These are phyloP conservation scores for Paedocypris micromegethes DNA, from an alignment of 2,797 vertebrate species.

Conservation along the genomic window DNA sequence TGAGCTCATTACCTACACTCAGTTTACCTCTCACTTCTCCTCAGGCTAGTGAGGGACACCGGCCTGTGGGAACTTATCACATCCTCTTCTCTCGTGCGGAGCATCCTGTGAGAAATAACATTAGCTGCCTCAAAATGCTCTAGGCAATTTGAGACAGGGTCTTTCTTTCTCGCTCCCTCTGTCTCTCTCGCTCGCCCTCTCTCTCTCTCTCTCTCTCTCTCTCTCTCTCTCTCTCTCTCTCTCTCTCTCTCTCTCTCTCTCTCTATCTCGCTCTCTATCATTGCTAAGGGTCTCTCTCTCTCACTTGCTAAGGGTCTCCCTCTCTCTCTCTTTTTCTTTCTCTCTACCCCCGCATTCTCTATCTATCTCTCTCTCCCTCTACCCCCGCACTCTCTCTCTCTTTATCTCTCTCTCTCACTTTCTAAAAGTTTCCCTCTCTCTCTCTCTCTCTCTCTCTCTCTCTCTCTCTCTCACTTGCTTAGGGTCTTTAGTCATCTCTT, in stretches of 20 bases:
- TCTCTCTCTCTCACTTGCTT: too few relatives aligned
- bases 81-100: slow-evolving; percentile 38
- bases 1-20: slow-evolving; percentile 48
- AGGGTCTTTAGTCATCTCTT: too few relatives aligned
- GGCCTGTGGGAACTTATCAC: slow-evolving; percentile 38
- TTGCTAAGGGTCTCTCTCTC: too few relatives aligned
- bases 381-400: too few relatives aligned
- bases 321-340: slow-evolving; percentile 4
- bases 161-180: slow-evolving; percentile 22
- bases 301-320: slow-evolving; percentile 3
- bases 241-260: neutral
- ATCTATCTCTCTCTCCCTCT: too few relatives aligned
- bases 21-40: slow-evolving; percentile 26
- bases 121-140: slow-evolving; percentile 31
- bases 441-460: too few relatives aligned
- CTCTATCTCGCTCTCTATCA: neutral
- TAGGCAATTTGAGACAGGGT: slow-evolving; percentile 37
- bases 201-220: too few relatives aligned
- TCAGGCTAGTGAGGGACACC: slow-evolving; percentile 39
- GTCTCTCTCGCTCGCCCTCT: neutral
- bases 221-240: slow-evolving; percentile 22
- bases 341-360: too few relatives aligned
- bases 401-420: neutral
- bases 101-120: slow-evolving; percentile 34
- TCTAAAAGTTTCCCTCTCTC: too few relatives aligned